Base-by-base conservation (phyloP, 2,797 vertebrate genomes). In the Eulemur mongoz region DNA sequence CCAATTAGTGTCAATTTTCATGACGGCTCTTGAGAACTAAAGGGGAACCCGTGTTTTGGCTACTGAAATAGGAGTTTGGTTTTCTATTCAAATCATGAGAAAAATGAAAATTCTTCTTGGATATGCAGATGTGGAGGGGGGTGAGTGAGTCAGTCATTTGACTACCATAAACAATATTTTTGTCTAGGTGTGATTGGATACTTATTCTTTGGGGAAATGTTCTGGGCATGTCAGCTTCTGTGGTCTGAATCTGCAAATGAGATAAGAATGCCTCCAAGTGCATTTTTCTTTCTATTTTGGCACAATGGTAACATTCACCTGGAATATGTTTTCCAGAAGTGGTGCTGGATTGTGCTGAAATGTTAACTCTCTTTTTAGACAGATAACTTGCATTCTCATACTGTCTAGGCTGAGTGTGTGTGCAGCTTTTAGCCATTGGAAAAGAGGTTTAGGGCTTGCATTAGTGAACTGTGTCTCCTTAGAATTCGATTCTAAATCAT, bases 1-100 rank as follows among this genome's bases (percentile, higher is more conserved):
- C n/a, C 95, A 95, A 91, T 96, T 94, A 95, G 69, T 96, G 95
- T 96, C 96, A 95, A 0, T 92, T 97, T 94, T 97, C 95, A 95
- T 90, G 86, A 95, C 57, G 83, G 61, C 91, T 93, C 81, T 81
- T 88, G 94, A 95, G 67, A 96, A 72, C 59, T 22, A 84, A 69
- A 75, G 73, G 32, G 73, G 27, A 43, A 90, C 48, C 25, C 18
- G 27, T 48, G 52, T 93, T 90, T 92, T 92, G 96, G 82, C 78
- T 96, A 82, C 57, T n/a, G 72, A 91, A 90, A 35, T 50, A 61
- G 35, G 61, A 92, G 4, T 89, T 85, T 89, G 35, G 11, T 87
- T 96, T 96, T 89, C 35, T 80, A 63, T 78, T 92, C 50, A 94
- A 92, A 95, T 92, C 35, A 45, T 65, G 50, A 83, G 27, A 57